phyloP scores from a whole-genome alignment of 2,888 invertebrate species.

The Drosophila birchii region DNA sequence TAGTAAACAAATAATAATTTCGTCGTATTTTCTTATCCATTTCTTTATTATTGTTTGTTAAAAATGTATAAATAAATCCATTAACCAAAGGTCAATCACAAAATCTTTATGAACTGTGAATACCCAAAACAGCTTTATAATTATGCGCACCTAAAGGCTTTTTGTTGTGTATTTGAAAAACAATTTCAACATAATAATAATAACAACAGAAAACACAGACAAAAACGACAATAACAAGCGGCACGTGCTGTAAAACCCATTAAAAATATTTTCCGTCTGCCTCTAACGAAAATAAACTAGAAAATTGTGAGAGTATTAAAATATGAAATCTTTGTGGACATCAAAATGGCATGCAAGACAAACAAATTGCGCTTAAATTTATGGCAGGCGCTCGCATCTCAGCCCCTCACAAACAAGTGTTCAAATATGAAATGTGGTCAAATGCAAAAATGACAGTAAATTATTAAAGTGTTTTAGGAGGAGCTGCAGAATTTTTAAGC shows the following conservation, averaged over 20 bases:
- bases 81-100: background rate
- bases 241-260: constrained; percentile 77
- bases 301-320: constrained; percentile 52
- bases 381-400: constrained; percentile 51
- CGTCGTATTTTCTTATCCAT: background rate
- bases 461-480: background rate
- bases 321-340: constrained; percentile 72
- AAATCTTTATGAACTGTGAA: background rate
- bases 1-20: no score
- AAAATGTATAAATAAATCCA: background rate
- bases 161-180: constrained; percentile 26
- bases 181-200: constrained; percentile 28
- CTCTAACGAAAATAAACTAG: constrained; percentile 38
- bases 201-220: constrained; percentile 20
- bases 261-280: constrained; percentile 61
- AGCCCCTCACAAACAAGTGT: constrained; percentile 48
- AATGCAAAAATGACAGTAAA: constrained; percentile 8
- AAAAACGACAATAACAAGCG: constrained; percentile 58
- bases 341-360: constrained; percentile 72
- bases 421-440: constrained; percentile 32
- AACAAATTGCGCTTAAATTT: constrained; percentile 72
- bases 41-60: background rate
- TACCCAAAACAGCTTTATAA: constrained; percentile 53
- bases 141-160: constrained; percentile 39
- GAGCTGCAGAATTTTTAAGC: background rate